Evolutionary conservation across 2,113 vertebrate species (phyloP), one percentile per base, ranked within the genome.

Genomic region (Miniopterus natalensis): DNA sequence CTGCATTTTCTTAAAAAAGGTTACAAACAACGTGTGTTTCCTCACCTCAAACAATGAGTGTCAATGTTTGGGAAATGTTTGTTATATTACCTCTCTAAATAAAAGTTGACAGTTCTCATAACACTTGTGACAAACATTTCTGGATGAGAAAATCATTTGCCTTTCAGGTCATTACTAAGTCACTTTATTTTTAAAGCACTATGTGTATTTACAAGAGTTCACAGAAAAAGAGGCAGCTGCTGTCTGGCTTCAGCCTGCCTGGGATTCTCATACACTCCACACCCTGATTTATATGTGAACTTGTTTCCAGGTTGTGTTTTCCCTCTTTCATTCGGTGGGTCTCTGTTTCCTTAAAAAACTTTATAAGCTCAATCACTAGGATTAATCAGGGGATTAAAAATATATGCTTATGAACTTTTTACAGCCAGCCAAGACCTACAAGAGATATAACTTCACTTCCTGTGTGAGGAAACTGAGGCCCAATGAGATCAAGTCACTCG

Each of bases 11-110:
- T 92, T 17, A 3, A 17, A 68, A 90, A 78, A 63, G 25, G 20
- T 90, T 95, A 83, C 57, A 88, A 84, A 29, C 29, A 84, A 31
- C 9, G 0, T 40, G 47, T 20, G n/a, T 87, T 95, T 96, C 83
- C 65, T 94, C 49, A 55, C 77, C 71, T 74, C 80, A 71, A 81
- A 75, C 36, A 83, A 59, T 95, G 68, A 92, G 45, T 90, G 31
- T 20, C n/a, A 90, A 61, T 53, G n/a, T 96, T 96, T 97, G 47
- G 13, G 36, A 96, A 97, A 90, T 77, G 61, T 88, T 92, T 94
- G 47, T 84, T 92, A 27, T 59, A 80, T 71, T 55, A 40, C 61
- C 23, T 68, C 29, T 85, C 21, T 68, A 92, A 63, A 81, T 90
- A 84, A 92, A 96, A 92, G 77, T 61, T 81, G 51, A 84, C 85